Percentiles rank a stretch among this genome's conserved stretches.
phyloP scores from a whole-genome alignment of 2,113 vertebrate genomes.

The Scopus umbretta region DNA sequence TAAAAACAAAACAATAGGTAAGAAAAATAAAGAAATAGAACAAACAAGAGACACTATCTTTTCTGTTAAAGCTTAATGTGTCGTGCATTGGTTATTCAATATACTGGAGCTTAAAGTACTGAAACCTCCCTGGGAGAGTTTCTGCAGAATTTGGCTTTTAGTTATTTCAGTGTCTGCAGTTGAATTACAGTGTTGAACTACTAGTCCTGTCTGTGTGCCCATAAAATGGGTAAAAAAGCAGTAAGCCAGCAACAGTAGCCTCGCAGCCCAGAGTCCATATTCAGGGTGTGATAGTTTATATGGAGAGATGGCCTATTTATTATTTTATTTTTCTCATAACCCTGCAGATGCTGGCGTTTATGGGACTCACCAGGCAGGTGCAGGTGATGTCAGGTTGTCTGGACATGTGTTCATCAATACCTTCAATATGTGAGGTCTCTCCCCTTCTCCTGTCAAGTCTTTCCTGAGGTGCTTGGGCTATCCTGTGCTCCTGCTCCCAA shows the following conservation, averaged over 20 bases:
- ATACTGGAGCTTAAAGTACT: neutral
- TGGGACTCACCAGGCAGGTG: neutral
- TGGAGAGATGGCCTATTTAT: neutral
- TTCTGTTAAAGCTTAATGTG: neutral
- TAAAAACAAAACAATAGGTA: slow-evolving; percentile 59
- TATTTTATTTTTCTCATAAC: neutral
- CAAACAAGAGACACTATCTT: slow-evolving; percentile 3
- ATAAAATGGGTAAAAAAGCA: neutral
- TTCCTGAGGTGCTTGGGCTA: neutral
- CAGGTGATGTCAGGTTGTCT: neutral
- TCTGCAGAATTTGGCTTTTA: neutral
- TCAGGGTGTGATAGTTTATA: neutral
- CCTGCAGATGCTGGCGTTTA: fast-evolving
- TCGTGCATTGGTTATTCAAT: neutral
- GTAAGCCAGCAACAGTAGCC: neutral
- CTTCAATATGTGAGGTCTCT: neutral
- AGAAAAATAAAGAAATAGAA: slow-evolving; percentile 61
- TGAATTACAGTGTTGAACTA: neutral
- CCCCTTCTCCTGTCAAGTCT: neutral
- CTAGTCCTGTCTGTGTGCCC: neutral
- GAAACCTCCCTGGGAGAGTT: neutral
- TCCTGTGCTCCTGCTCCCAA: neutral
- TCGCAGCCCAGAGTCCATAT: neutral
- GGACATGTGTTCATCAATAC: fast-evolving
- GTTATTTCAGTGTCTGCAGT: neutral